These are phyloP conservation scores for Hydrophis major DNA, from an alignment of 2,797 vertebrate species.

Conservation along the genomic window DNA sequence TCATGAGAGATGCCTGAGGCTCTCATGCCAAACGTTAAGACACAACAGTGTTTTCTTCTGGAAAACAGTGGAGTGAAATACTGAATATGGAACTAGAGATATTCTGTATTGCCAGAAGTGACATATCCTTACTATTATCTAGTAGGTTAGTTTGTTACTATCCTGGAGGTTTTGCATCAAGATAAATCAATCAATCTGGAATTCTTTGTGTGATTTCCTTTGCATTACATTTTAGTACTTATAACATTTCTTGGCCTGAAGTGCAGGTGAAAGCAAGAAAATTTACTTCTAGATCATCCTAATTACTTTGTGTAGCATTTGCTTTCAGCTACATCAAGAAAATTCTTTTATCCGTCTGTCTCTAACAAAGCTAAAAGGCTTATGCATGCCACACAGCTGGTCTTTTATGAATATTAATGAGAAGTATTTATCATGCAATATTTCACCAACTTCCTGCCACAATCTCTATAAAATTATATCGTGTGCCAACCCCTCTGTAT, in stretches of 20 bases:
- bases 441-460: slow-evolving; percentile 51
- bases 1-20: neutral
- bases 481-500: neutral
- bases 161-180: neutral
- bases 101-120: neutral
- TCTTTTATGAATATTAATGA: slow-evolving; percentile 66
- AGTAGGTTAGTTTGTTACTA: no score
- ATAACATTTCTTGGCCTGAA: neutral
- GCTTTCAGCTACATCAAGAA: slow-evolving; percentile 56
- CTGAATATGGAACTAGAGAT: neutral
- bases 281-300: slow-evolving; percentile 52
- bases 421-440: slow-evolving; percentile 61
- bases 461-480: slow-evolving; percentile 48
- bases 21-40: neutral
- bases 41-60: neutral
- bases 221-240: neutral
- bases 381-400: neutral
- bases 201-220: neutral
- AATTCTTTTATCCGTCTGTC: slow-evolving; percentile 34
- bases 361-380: slow-evolving; percentile 48
- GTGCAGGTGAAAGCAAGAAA: slow-evolving; percentile 28
- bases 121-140: neutral
- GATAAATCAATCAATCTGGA: neutral
- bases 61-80: neutral
- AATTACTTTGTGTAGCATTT: slow-evolving; percentile 60